A percentile compares a stretch with the other conserved stretches of the same genome.
These are phyloP conservation scores for Corythaixoides concolor DNA, from an alignment of 2,113 vertebrate genomes.

Conservation along the genomic window DNA sequence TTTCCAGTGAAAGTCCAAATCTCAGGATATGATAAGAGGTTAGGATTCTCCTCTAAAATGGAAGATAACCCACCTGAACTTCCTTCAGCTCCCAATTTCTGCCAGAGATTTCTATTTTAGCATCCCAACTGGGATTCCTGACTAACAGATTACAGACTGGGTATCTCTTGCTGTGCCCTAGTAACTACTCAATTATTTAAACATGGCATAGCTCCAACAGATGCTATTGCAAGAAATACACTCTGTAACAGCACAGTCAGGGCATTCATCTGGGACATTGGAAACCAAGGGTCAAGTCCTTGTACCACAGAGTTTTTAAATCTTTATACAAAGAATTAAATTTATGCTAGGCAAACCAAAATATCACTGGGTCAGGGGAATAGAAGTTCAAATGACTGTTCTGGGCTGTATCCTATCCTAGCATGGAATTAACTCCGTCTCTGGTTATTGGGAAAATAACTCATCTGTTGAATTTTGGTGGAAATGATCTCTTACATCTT, in stretches of 20 bases:
- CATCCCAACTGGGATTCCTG: not conserved
- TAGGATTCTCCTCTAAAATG: not conserved
- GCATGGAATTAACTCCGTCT: not conserved
- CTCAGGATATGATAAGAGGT: not conserved
- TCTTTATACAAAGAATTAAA: not conserved
- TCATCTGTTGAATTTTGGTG: not conserved
- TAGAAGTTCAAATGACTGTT: not conserved
- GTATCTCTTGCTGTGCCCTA: slow-evolving; percentile 23
- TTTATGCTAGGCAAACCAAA: not conserved
- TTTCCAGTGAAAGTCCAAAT: not conserved
- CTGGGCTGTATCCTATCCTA: not conserved
- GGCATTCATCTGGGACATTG: not conserved
- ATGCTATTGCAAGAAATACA: slow-evolving; percentile 11
- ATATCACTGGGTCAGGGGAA: not conserved
- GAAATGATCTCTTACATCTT: not conserved
- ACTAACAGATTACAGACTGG: not conserved
- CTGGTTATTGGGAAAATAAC: not conserved
- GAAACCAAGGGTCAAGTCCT: slow-evolving; percentile 10
- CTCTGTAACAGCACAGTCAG: not conserved
- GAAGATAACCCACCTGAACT: not conserved
- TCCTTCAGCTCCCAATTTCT: not conserved
- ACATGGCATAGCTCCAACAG: not conserved
- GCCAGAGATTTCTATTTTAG: not conserved
- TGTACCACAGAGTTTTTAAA: not conserved
- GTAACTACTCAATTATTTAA: slow-evolving; percentile 50